phyloP scores from a whole-genome alignment of 2,888 invertebrate genomes.

The Saturnia pavonia region DNA sequence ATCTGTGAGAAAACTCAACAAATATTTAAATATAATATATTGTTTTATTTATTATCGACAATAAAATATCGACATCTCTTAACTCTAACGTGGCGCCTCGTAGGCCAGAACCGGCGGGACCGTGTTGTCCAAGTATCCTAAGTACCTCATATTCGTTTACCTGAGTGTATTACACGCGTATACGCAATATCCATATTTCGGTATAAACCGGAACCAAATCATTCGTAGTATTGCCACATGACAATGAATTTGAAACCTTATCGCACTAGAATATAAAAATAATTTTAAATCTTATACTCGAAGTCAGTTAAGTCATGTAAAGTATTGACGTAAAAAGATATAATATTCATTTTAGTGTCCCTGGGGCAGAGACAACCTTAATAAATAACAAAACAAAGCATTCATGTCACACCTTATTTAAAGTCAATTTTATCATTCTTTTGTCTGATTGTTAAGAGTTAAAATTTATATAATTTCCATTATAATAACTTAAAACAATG shows the following conservation, averaged over 20 bases:
- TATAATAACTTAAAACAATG: constrained; percentile 32
- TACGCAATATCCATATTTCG: constrained; percentile 69
- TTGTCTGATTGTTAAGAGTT: constrained; percentile 29
- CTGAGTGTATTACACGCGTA: constrained; percentile 68
- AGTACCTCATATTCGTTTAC: constrained; percentile 81
- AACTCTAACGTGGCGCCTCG: constrained; percentile 70
- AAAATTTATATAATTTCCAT: constrained; percentile 27
- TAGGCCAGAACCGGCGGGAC: constrained; percentile 65
- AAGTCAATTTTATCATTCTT: constrained; percentile 66
- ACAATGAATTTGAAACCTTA: constrained; percentile 35
- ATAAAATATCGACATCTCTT: background rate
- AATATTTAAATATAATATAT: background rate
- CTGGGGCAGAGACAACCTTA: constrained; percentile 65
- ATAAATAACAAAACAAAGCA: constrained; percentile 75
- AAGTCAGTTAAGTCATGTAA: constrained; percentile 32
- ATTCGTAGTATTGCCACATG: constrained; percentile 39
- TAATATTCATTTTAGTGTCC: constrained; percentile 77
- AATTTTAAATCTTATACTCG: constrained; percentile 29
- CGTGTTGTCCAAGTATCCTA: constrained; percentile 71
- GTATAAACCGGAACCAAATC: constrained; percentile 32
- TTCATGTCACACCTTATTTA: constrained; percentile 74
- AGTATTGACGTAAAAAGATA: constrained; percentile 44
- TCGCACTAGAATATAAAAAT: constrained; percentile 19
- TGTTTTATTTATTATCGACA: background rate
- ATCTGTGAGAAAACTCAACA: no score